A percentile compares a stretch with the other conserved stretches of the same genome.
phyloP scores from a whole-genome alignment of 2,113 vertebrate genomes.

The Athene cunicularia region DNA sequence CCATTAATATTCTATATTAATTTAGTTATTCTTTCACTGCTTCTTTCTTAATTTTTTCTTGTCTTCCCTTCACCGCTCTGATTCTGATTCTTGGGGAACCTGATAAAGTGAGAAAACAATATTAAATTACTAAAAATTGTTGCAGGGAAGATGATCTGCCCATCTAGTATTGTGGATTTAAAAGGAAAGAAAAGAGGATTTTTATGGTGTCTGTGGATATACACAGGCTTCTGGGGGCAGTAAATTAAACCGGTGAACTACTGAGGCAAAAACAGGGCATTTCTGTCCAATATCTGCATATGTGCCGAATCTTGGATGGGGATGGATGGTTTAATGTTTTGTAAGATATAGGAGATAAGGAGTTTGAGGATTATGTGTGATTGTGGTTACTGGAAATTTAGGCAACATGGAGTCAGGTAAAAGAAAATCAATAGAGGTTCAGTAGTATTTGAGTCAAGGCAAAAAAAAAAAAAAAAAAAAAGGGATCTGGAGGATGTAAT shows the following conservation, averaged over 20 bases:
- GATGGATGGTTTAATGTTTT: not conserved
- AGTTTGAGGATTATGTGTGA: not conserved
- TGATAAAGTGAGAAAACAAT: not conserved
- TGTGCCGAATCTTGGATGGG: not conserved
- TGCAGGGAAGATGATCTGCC: not conserved
- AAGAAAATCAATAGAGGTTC: not conserved
- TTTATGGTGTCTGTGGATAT: not conserved
- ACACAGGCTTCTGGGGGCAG: not conserved
- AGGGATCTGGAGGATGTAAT: not conserved
- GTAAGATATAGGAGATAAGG: not conserved
- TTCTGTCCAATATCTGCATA: not conserved
- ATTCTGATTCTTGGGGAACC: not conserved
- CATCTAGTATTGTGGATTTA: not conserved
- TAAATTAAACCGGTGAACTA: not conserved
- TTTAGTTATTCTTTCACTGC: not conserved
- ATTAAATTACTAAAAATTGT: not conserved
- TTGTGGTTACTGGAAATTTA: not conserved
- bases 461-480: not conserved
- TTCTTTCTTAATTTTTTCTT: not conserved
- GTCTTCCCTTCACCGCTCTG: not conserved
- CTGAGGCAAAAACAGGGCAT: not conserved
- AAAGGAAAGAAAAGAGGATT: fast-evolving
- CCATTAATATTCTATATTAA: not conserved
- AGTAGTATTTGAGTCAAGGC: not conserved
- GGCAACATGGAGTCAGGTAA: not conserved